Conservation (phyloP, 2,113 vertebrate species). For the Paramisgurnus dabryanus region DNA sequence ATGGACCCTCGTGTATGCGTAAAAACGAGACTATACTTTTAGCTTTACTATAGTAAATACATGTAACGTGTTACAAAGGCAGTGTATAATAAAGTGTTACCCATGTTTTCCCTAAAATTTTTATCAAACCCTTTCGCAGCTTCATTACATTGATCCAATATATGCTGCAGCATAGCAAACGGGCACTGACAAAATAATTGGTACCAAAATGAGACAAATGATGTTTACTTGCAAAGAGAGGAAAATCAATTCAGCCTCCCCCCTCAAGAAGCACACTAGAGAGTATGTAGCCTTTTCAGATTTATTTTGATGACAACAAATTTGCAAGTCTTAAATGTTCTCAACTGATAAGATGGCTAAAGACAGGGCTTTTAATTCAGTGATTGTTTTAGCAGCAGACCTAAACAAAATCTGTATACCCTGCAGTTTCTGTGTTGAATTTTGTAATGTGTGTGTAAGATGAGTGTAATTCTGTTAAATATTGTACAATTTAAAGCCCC, state of each 20-base stretch:
- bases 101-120: no score
- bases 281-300: slow-evolving; percentile 2
- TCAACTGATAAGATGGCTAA: background rate
- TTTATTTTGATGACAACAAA: slow-evolving; percentile 17
- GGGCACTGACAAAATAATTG: background rate
- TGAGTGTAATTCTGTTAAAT: no score
- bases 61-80: no score
- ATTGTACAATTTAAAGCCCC: no score
- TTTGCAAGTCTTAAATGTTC: slow-evolving; percentile 5
- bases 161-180: background rate
- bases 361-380: background rate
- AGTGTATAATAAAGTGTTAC: no score
- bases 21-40: no score
- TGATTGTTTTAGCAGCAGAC: background rate
- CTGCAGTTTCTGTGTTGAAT: no score
- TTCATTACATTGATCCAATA: background rate
- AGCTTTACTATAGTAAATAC: no score
- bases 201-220: slow-evolving; percentile 18
- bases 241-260: slow-evolving; percentile 13
- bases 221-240: slow-evolving; percentile 5
- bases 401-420: no score
- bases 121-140: no score
- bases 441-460: no score
- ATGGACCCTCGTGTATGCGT: no score
- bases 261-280: background rate